phyloP scores from a whole-genome alignment of 2,113 vertebrate genomes.

The Heteronetta atricapilla region DNA sequence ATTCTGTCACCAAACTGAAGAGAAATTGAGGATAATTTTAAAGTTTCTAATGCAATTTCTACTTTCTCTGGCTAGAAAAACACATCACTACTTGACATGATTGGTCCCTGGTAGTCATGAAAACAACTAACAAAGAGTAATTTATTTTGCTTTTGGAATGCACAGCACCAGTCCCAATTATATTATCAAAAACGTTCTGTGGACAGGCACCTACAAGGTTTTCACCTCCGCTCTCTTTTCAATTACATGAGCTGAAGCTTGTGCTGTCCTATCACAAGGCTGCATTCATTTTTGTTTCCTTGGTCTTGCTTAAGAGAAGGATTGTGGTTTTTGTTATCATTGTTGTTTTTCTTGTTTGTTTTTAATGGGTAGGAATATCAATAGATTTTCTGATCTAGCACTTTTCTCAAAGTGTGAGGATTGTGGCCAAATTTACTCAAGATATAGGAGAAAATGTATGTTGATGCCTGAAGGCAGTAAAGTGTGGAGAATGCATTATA shows the following conservation, averaged over 20 bases:
- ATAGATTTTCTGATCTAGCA: neutral
- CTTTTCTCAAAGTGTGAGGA: neutral
- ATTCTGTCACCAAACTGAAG: constrained; percentile 50
- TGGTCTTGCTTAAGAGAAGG: neutral
- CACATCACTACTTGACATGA: neutral
- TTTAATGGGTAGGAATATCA: neutral
- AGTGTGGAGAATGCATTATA: neutral
- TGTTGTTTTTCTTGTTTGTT: neutral
- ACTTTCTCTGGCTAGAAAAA: neutral
- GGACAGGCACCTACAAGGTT: neutral
- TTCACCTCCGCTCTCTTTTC: neutral
- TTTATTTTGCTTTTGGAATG: constrained; percentile 37
- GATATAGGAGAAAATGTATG: neutral
- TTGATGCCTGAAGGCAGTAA: neutral
- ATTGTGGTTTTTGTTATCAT: neutral
- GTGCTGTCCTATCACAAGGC: fast-evolving
- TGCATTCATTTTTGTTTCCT: neutral
- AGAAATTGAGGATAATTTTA: constrained; percentile 48
- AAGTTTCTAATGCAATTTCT: constrained; percentile 23
- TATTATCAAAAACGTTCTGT: neutral
- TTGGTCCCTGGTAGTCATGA: neutral
- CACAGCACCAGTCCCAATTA: neutral
- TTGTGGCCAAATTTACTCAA: neutral
- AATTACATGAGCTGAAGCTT: neutral
- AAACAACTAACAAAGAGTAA: constrained; percentile 19